Conservation (phyloP, 2,113 vertebrate genomes). For the Poeciliopsis retropinna region DNA sequence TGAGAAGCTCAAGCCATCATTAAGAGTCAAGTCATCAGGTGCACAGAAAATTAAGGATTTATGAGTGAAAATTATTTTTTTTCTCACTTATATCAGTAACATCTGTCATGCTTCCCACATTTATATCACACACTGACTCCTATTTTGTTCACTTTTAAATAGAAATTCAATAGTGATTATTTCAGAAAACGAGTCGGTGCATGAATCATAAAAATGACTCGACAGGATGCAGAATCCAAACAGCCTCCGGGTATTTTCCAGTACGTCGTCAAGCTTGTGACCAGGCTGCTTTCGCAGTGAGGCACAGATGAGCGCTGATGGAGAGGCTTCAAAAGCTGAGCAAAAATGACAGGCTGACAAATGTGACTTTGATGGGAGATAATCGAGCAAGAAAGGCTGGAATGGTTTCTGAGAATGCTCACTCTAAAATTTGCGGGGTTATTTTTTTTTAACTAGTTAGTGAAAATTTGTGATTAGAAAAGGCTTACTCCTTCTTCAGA, state of each 20-base stretch:
- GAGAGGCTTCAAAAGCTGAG: background rate
- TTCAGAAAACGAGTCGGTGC: background rate
- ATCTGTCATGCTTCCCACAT: background rate
- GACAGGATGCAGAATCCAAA: background rate
- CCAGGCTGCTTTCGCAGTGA: background rate
- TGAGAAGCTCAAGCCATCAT: background rate
- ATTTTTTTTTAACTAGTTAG: background rate
- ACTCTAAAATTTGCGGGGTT: background rate
- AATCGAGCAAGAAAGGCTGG: background rate
- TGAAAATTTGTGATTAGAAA: too few species aligned
- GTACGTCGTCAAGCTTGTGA: background rate
- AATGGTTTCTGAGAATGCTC: background rate
- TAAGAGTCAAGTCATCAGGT: background rate
- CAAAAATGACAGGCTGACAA: background rate
- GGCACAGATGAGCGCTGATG: background rate
- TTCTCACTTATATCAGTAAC: background rate
- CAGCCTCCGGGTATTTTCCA: background rate
- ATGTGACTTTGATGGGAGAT: background rate
- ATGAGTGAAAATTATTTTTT: background rate
- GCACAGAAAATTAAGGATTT: background rate
- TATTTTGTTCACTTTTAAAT: background rate
- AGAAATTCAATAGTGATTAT: background rate
- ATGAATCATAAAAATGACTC: background rate
- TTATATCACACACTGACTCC: background rate
- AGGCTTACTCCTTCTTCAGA: too few species aligned